Percentiles rank a stretch among this genome's conserved stretches.
phyloP scores from a whole-genome alignment of 2,113 vertebrate species.

The Anguilla japonica region DNA sequence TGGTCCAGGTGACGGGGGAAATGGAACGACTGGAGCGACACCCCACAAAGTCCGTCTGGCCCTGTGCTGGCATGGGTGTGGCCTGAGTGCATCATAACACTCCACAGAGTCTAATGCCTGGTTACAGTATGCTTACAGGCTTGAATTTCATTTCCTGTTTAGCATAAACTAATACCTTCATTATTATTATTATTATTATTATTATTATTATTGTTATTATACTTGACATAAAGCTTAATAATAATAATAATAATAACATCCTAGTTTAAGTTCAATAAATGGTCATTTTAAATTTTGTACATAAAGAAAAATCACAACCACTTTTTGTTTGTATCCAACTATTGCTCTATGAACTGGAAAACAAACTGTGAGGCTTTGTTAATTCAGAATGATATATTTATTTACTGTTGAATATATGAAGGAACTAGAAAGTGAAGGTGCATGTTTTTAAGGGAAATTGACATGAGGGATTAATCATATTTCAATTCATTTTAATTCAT shows the following conservation, averaged over 20 bases:
- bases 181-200: background rate
- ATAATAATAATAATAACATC: too few relatives aligned
- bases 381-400: background rate
- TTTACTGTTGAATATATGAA: background rate
- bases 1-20: background rate
- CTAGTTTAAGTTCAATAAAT: background rate
- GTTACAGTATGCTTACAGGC: background rate
- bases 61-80: constrained; percentile 1
- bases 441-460: constrained; percentile 20
- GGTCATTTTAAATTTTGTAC: background rate
- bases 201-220: background rate
- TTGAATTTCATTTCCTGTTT: background rate
- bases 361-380: background rate
- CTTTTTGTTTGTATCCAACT: background rate
- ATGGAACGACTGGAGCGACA: background rate
- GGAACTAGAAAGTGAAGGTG: background rate
- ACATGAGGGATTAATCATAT: constrained; percentile 12
- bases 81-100: background rate
- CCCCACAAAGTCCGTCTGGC: background rate
- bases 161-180: background rate
- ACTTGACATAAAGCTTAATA: too few relatives aligned
- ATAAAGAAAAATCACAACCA: background rate
- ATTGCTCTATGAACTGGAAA: background rate
- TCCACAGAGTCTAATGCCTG: background rate
- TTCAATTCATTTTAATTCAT: constrained; percentile 4